phyloP scores from a whole-genome alignment of 2,797 vertebrate species.

The Centroberyx gerrardi region DNA sequence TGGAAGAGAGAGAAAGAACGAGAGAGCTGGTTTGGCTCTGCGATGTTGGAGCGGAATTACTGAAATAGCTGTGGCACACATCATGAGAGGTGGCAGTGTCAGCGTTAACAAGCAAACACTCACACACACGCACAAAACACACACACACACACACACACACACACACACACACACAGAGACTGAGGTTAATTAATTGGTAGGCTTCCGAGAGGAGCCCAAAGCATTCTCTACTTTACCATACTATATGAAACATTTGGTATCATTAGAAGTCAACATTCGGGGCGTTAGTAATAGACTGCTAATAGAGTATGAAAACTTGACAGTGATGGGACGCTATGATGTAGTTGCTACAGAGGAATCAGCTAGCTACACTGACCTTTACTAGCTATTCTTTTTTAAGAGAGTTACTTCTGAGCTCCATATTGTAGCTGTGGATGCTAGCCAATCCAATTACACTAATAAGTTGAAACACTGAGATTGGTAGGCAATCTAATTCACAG shows the following conservation, averaged over 20 bases:
- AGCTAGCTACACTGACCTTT: constrained; percentile 8
- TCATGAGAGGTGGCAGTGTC: constrained; percentile 44
- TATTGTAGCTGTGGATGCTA: neutral
- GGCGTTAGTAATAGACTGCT: constrained; percentile 45
- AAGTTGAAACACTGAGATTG: neutral
- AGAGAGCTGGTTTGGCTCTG: constrained; percentile 47
- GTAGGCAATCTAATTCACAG: neutral
- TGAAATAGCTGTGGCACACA: constrained; percentile 51
- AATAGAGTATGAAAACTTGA: constrained; percentile 42
- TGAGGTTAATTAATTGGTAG: constrained; percentile 53
- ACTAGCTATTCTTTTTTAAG: constrained; percentile 2
- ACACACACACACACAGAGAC: constrained; percentile 13
- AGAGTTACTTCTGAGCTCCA: neutral
- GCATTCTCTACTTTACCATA: constrained; percentile 30
- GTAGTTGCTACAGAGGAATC: constrained; percentile 11
- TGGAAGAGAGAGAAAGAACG: constrained; percentile 45
- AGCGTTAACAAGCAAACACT: constrained; percentile 36
- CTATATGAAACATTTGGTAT: constrained; percentile 58
- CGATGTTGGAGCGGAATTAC: constrained; percentile 45
- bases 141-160: constrained; percentile 6
- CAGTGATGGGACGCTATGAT: constrained; percentile 31
- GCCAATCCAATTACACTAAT: constrained; percentile 8
- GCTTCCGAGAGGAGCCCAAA: constrained; percentile 40
- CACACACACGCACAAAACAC: neutral
- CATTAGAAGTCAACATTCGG: constrained; percentile 59